Conservation (phyloP, 2,888 invertebrate genomes). For the Synergus umbraculus region DNA sequence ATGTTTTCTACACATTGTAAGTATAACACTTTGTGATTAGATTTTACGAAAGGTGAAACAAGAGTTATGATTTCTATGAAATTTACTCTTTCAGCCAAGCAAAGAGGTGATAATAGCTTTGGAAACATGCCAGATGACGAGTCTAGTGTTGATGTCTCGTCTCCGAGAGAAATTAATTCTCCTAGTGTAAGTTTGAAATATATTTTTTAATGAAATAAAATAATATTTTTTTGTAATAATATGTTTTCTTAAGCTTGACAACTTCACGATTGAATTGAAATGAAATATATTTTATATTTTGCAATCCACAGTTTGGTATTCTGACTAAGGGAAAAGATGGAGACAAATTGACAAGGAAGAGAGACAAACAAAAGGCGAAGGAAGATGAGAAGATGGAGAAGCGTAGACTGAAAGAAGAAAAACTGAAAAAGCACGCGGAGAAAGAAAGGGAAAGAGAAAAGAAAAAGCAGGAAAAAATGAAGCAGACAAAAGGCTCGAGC, state of each 20-base stretch:
- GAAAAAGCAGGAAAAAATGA: constrained; percentile 83
- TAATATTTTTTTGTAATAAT: constrained; percentile 17
- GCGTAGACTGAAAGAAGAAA: constrained; percentile 84
- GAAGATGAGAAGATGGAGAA: constrained; percentile 86
- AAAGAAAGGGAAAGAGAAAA: constrained; percentile 82
- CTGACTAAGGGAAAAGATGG: constrained; percentile 80
- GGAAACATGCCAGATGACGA: constrained; percentile 82
- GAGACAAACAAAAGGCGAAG: constrained; percentile 84
- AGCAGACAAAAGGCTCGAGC: constrained; percentile 77
- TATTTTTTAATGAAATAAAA: neutral
- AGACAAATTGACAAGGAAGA: constrained; percentile 82
- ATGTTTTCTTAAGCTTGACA: neutral
- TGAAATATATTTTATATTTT: constrained; percentile 40
- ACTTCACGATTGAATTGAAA: neutral
- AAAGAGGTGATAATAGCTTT: constrained; percentile 75
- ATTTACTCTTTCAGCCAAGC: constrained; percentile 69
- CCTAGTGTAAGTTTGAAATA: constrained; percentile 78
- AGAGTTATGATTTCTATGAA: constrained; percentile 7
- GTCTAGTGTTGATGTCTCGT: constrained; percentile 83
- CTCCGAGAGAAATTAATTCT: constrained; percentile 83
- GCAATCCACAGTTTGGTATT: constrained; percentile 77
- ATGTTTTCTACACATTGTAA: constrained; percentile 71
- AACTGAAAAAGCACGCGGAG: constrained; percentile 82
- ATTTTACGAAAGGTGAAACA: constrained; percentile 13
- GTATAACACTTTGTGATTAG: constrained; percentile 1